phyloP scores from a whole-genome alignment of 2,797 vertebrate species.

The Xenentodon cancila region DNA sequence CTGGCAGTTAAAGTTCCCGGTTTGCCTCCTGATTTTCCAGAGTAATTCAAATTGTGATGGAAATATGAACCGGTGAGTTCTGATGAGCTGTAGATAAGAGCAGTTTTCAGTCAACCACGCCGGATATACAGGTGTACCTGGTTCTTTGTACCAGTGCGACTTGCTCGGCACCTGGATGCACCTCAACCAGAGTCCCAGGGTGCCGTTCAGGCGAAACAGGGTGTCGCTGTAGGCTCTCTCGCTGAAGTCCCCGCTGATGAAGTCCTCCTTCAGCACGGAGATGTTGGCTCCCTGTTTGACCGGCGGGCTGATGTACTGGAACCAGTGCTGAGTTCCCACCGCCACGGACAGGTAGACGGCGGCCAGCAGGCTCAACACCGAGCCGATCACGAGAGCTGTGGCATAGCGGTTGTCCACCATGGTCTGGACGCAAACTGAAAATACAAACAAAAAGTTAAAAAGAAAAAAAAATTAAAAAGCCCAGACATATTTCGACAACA shows the following conservation, averaged over 20 bases:
- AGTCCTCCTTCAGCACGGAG: constrained; percentile 70
- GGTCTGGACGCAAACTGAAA: neutral
- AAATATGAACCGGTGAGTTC: too few species aligned
- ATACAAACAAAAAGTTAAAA: neutral
- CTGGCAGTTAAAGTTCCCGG: too few species aligned
- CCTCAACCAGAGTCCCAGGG: constrained; percentile 92
- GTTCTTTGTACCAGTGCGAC: constrained; percentile 82
- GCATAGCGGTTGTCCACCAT: constrained; percentile 99
- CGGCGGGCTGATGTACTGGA: constrained; percentile 88
- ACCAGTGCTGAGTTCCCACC: constrained; percentile 95
- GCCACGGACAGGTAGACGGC: constrained; percentile 95
- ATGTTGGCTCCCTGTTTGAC: constrained; percentile 75
- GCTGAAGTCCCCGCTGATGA: constrained; percentile 77
- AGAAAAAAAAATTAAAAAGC: neutral
- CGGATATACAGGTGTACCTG: constrained; percentile 71
- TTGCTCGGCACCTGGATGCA: constrained; percentile 85
- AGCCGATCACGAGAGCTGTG: constrained; percentile 95
- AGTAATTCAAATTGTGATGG: too few species aligned
- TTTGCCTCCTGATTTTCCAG: too few species aligned
- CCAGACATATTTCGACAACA: neutral
- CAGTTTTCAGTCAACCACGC: too few species aligned
- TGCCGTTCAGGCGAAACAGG: constrained; percentile 89
- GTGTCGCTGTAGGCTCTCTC: constrained; percentile 85
- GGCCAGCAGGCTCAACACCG: constrained; percentile 94
- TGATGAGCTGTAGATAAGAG: too few species aligned